These are phyloP conservation scores for Dexiosoma caninum DNA, from an alignment of 2,888 invertebrate species.

Conservation along the genomic window DNA sequence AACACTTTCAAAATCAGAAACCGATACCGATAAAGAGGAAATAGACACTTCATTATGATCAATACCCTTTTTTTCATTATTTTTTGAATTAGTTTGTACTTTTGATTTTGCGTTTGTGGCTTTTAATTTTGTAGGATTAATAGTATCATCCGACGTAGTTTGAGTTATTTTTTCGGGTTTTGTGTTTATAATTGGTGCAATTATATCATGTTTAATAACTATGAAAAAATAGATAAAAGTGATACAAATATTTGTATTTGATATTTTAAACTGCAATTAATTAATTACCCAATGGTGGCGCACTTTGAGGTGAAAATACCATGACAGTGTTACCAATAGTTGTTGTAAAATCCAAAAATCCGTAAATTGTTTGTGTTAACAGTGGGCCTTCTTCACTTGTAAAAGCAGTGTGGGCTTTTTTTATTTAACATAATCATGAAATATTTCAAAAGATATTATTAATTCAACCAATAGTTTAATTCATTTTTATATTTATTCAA, in stretches of 20 bases:
- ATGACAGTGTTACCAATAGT: constrained; percentile 96
- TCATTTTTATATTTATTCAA: no score
- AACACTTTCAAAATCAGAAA: neutral
- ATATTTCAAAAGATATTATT: neutral
- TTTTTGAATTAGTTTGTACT: constrained; percentile 12
- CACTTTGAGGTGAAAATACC: constrained; percentile 94
- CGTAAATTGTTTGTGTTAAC: constrained; percentile 94
- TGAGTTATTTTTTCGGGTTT: constrained; percentile 66
- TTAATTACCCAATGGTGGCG: constrained; percentile 82
- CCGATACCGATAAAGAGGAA: neutral
- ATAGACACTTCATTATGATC: constrained; percentile 1
- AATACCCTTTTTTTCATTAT: constrained; percentile 18
- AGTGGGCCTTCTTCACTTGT: constrained; percentile 71
- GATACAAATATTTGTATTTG: neutral
- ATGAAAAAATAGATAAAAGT: no score
- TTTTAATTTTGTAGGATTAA: constrained; percentile 68
- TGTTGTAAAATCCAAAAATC: constrained; percentile 95
- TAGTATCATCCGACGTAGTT: constrained; percentile 64
- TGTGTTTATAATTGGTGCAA: constrained; percentile 68
- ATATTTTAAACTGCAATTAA: constrained; percentile 44
- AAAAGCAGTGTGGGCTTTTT: constrained; percentile 29
- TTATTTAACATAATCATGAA: neutral
- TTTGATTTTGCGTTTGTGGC: constrained; percentile 63
- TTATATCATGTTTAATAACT: constrained; percentile 27
- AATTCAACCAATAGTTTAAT: no score